Evolutionary conservation across 2,797 vertebrate genomes (phyloP), one percentile per base, ranked within the genome.

Genomic region (Galagoides demidoff): DNA sequence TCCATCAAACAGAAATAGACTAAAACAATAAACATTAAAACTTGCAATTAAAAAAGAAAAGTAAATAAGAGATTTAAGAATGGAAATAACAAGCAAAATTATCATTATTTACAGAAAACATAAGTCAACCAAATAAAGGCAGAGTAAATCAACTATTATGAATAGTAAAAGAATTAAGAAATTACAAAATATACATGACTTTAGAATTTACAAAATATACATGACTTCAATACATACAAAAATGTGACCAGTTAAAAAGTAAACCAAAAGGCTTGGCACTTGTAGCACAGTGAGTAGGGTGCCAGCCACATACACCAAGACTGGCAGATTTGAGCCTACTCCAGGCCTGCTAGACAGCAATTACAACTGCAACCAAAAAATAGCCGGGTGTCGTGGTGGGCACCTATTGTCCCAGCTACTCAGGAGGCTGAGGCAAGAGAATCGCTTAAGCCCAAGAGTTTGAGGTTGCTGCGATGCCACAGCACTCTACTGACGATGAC

Each of bases 71-170:
- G 12, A 52, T 10, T 34, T 34, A n/a, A 86, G 39, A 76, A 76
- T 55, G 27, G 23, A 82, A 90, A 85, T 73, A 16, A 82, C 29
- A 85, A 92, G 27, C 59, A 90, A 81, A 90, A 68, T 49, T 85
- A 85, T 25, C 64, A 85, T 39, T 45, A 95, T 61, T n/a, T 83
- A 12, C 25, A 84, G 49, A 84, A 92, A 61, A 88, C 5, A 14
- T 76, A 81, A 49, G 22, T 70, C 82, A 95, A 77, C 1, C 9
- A 63, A 83, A 23, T 87, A 92, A 76, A 84, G 27, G 45, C 71
- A 55, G 7, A 92, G 27, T 76, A 83, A 84, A 77, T 39, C 20
- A 88, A 83, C 22, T 34, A 81, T 29, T 16, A 61, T 68, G 39
- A 92, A 83, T 14, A 83, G 9, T 39, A 76, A 74, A 83, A 63